A percentile compares a stretch with the other conserved stretches of the same genome.
Evolutionary conservation across 2,113 vertebrate species (phyloP).

Genomic region (Maccullochella peelii): DNA sequence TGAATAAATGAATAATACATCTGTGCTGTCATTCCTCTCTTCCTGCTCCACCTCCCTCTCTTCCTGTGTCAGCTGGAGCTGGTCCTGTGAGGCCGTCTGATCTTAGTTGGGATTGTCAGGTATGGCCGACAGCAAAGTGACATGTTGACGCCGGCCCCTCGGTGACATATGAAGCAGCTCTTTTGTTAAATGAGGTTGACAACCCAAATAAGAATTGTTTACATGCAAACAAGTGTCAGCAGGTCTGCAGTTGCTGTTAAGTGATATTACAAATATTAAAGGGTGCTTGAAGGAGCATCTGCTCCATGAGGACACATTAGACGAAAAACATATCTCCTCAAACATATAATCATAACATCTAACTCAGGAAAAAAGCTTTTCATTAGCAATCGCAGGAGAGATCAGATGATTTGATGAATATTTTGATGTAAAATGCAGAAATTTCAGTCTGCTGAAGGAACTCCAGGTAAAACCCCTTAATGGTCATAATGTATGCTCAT

Average conservation of each 20-base stretch:
- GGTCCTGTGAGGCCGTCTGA: slow-evolving; percentile 65
- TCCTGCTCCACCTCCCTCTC: slow-evolving; percentile 60
- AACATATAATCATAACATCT: neutral
- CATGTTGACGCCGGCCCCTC: slow-evolving; percentile 47
- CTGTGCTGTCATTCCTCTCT: slow-evolving; percentile 73
- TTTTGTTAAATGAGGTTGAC: slow-evolving; percentile 59
- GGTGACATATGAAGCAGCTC: slow-evolving; percentile 48
- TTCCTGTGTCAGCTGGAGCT: slow-evolving; percentile 56
- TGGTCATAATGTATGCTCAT: neutral
- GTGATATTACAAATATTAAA: slow-evolving; percentile 10
- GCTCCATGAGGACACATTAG: neutral
- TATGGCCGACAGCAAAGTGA: slow-evolving; percentile 64
- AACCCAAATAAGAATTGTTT: slow-evolving; percentile 70
- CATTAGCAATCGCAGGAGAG: neutral
- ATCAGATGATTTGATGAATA: neutral
- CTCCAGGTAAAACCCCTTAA: neutral
- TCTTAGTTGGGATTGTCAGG: slow-evolving; percentile 74
- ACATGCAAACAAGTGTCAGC: slow-evolving; percentile 56
- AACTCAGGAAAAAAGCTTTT: neutral
- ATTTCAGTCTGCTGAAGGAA: neutral
- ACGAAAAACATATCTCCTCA: neutral
- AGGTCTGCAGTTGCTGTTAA: slow-evolving; percentile 9
- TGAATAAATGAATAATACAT: slow-evolving; percentile 82
- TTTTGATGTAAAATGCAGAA: neutral
- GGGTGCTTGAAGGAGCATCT: slow-evolving; percentile 25